Evolutionary conservation across 2,797 vertebrate species (phyloP).

Genomic region (Dendrocincla fuliginosa): DNA sequence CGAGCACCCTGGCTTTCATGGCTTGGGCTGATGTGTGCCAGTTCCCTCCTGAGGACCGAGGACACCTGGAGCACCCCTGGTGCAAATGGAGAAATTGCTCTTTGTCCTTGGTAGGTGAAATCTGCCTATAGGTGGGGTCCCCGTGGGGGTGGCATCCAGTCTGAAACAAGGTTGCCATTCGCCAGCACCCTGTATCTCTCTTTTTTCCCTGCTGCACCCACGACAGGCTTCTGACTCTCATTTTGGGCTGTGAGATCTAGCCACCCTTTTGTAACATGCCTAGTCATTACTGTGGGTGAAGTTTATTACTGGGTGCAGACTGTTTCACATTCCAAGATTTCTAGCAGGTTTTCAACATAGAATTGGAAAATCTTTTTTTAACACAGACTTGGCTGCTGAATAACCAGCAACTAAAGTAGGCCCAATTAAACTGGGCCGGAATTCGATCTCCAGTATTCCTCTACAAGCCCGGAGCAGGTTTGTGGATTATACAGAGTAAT

Average conservation of each 20-base stretch:
- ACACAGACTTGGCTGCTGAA: background rate
- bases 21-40: background rate
- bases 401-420: background rate
- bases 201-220: background rate
- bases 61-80: background rate
- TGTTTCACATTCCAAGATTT: background rate
- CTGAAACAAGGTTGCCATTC: background rate
- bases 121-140: background rate
- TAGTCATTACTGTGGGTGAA: background rate
- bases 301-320: background rate
- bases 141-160: background rate
- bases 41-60: background rate
- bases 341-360: background rate
- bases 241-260: background rate
- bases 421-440: background rate
- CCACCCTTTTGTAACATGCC: background rate
- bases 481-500: background rate
- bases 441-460: background rate
- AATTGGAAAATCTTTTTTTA: background rate
- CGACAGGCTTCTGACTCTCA: background rate
- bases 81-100: background rate
- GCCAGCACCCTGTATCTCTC: background rate
- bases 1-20: rapidly evolving
- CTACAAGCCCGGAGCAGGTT: background rate
- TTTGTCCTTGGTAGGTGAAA: background rate